A percentile compares a stretch with the other conserved stretches of the same genome.
Evolutionary conservation across 2,113 vertebrate genomes (phyloP).

Genomic region (Australoheros scitulus): DNA sequence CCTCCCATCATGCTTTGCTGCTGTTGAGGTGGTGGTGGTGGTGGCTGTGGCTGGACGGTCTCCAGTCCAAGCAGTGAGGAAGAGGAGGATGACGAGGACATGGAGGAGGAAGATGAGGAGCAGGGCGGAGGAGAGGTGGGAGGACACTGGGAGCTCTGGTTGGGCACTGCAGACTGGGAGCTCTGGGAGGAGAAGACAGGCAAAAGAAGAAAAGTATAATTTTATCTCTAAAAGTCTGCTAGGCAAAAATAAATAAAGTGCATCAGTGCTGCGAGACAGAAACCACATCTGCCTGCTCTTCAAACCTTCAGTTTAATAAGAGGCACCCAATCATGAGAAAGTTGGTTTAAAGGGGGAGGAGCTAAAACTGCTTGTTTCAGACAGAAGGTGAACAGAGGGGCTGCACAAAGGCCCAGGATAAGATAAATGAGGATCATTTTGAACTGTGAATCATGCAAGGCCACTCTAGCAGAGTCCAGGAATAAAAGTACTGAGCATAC

Average conservation of each 20-base stretch:
- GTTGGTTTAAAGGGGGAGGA: background rate
- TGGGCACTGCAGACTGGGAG: conserved; percentile 81
- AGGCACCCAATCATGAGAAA: background rate
- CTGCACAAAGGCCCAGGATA: background rate
- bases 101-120: conserved; percentile 79
- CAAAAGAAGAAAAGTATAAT: background rate
- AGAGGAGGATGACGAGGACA: conserved; percentile 82
- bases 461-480: background rate
- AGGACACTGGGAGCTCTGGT: conserved; percentile 83
- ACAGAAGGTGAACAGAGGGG: background rate
- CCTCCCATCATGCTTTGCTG: conserved; percentile 77
- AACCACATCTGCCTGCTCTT: too few relatives aligned
- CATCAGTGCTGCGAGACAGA: too few relatives aligned
- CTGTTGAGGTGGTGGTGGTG: conserved; percentile 42
- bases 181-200: conserved; percentile 62
- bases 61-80: conserved; percentile 81
- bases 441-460: rapidly evolving
- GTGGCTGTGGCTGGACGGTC: conserved; percentile 73
- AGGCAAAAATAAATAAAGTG: too few relatives aligned
- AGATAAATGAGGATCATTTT: background rate
- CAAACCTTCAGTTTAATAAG: too few relatives aligned
- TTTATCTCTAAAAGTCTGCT: background rate
- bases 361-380: background rate
- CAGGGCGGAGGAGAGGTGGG: conserved; percentile 78
- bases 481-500: background rate